These are phyloP conservation scores for Cataglyphis cursor DNA, from an alignment of 2,888 invertebrate species.

Conservation along the genomic window DNA sequence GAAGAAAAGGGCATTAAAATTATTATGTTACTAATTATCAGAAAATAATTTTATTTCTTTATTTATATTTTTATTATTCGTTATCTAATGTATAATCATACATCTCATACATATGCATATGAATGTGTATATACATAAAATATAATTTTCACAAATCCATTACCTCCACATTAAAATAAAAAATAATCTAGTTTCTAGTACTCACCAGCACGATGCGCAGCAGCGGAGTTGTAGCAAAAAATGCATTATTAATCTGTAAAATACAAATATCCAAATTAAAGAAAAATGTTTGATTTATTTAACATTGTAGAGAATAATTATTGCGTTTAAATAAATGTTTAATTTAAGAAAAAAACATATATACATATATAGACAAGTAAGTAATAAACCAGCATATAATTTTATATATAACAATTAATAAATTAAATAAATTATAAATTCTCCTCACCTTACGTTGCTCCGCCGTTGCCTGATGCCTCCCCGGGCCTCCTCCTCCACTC, in stretches of 20 bases:
- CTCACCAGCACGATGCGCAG: background rate
- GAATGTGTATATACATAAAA: background rate
- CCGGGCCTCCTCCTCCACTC: background rate
- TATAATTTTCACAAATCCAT: background rate
- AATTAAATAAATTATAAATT: conserved; percentile 12
- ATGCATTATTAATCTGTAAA: background rate
- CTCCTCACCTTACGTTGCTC: conserved; percentile 9
- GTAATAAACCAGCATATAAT: background rate
- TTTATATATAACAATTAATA: background rate
- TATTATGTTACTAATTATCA: too few relatives aligned
- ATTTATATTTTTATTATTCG: conserved; percentile 1
- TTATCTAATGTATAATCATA: background rate
- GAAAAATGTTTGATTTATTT: background rate
- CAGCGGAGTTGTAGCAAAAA: background rate
- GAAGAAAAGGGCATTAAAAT: background rate
- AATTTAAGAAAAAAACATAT: background rate
- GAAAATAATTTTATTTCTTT: background rate
- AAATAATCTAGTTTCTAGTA: background rate
- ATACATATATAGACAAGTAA: background rate
- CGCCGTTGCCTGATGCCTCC: background rate
- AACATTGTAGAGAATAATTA: background rate
- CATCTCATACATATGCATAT: background rate
- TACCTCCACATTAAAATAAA: background rate
- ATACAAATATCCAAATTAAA: conserved; percentile 4
- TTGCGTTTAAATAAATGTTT: background rate